These are phyloP conservation scores for Python bivittatus DNA, from an alignment of 2,113 vertebrate species.

Conservation along the genomic window DNA sequence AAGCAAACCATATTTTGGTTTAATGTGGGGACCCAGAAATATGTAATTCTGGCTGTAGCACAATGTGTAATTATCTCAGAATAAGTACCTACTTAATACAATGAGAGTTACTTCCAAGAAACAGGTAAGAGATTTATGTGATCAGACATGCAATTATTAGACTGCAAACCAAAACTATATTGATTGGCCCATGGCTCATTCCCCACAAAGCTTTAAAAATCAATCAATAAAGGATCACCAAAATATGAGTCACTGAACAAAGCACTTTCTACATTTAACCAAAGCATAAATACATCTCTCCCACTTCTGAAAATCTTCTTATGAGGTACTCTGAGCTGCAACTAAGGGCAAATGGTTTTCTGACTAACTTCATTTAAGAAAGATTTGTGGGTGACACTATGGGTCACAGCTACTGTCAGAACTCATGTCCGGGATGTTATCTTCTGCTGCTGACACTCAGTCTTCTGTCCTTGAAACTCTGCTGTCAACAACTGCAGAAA, in stretches of 20 bases:
- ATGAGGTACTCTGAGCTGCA: not conserved
- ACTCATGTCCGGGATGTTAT: slow-evolving; percentile 12
- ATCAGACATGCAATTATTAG: not conserved
- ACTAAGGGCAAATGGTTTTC: not conserved
- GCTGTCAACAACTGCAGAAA: slow-evolving; percentile 52
- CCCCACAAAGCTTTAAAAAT: not conserved
- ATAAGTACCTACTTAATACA: not conserved
- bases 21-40: not conserved
- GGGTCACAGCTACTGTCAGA: not conserved
- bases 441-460: slow-evolving; percentile 28
- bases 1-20: not conserved
- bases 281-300: slow-evolving; percentile 6
- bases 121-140: not conserved
- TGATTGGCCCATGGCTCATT: not conserved
- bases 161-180: not conserved
- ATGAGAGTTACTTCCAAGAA: not conserved
- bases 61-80: not conserved
- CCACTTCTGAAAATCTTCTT: not conserved
- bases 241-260: accelerated
- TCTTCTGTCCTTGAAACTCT: slow-evolving; percentile 38
- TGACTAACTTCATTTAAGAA: not conserved
- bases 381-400: not conserved
- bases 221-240: not conserved
- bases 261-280: not conserved
- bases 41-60: not conserved